Conservation (phyloP, 1,140 invertebrate species). For the Lanistes nyassanus region DNA sequence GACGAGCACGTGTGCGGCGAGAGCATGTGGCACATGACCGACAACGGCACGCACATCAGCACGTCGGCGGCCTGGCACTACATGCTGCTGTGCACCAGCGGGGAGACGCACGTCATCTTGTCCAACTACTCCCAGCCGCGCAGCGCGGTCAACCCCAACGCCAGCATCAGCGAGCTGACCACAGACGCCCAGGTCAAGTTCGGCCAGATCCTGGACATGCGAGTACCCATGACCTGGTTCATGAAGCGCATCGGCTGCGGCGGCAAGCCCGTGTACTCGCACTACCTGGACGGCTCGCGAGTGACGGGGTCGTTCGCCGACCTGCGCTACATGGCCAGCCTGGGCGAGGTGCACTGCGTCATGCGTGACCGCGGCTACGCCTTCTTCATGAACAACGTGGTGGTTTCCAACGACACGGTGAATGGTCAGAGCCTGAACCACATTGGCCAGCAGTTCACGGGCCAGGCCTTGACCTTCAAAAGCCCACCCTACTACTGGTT, state of each 20-base stretch:
- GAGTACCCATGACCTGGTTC: constrained; percentile 25
- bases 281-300: constrained; percentile 30
- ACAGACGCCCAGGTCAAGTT: constrained; percentile 19
- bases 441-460: constrained; percentile 24
- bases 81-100: constrained; percentile 29
- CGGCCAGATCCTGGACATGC: background rate
- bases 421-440: constrained; percentile 34
- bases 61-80: constrained; percentile 27
- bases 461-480: constrained; percentile 16
- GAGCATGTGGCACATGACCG: constrained; percentile 22
- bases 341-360: constrained; percentile 25
- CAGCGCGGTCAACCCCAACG: background rate
- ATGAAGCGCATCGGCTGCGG: constrained; percentile 20
- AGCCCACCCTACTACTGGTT: constrained; percentile 32
- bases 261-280: constrained; percentile 31
- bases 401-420: constrained; percentile 5
- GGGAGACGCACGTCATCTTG: constrained; percentile 2
- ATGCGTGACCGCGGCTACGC: constrained; percentile 35
- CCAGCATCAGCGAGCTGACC: background rate
- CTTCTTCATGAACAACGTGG: constrained; percentile 31
- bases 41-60: constrained; percentile 33
- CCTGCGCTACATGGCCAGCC: constrained; percentile 11
- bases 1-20: constrained; percentile 25
- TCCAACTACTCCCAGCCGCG: constrained; percentile 3
- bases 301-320: constrained; percentile 25